Conservation (phyloP, 2,888 invertebrate species). For the Saturnia japonica region DNA sequence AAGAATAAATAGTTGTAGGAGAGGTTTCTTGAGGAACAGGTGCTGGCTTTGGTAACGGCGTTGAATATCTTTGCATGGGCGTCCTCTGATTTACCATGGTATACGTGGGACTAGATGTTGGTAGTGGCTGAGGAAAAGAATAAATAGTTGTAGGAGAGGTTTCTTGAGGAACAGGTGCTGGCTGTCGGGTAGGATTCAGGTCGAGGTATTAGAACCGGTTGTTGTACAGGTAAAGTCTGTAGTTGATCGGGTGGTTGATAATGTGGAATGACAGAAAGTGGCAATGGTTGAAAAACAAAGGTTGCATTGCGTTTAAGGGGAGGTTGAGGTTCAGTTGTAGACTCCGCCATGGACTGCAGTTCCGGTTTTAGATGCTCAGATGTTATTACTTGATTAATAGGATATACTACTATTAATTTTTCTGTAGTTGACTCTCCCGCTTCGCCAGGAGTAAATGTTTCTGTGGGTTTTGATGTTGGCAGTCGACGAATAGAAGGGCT, state of each 20-base stretch:
- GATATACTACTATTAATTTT: conserved; percentile 11
- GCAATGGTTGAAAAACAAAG: background rate
- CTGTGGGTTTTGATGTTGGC: background rate
- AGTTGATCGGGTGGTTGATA: background rate
- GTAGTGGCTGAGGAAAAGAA: background rate
- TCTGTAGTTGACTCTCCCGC: background rate
- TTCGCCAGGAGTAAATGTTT: background rate
- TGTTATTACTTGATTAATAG: conserved; percentile 2
- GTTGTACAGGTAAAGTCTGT: background rate
- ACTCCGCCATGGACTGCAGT: background rate
- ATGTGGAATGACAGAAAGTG: background rate
- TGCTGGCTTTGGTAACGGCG: no score
- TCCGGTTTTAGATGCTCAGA: background rate
- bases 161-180: no score
- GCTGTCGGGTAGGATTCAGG: no score
- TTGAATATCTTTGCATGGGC: conserved; percentile 8
- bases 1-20: background rate
- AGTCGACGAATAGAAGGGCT: background rate
- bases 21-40: no score
- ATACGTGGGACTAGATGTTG: background rate
- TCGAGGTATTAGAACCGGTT: no score
- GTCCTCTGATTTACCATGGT: background rate
- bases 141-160: background rate
- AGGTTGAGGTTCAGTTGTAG: background rate
- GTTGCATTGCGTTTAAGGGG: background rate